Conservation (phyloP, 2,113 vertebrate genomes). For the Leptobrachium ailaonicum region DNA sequence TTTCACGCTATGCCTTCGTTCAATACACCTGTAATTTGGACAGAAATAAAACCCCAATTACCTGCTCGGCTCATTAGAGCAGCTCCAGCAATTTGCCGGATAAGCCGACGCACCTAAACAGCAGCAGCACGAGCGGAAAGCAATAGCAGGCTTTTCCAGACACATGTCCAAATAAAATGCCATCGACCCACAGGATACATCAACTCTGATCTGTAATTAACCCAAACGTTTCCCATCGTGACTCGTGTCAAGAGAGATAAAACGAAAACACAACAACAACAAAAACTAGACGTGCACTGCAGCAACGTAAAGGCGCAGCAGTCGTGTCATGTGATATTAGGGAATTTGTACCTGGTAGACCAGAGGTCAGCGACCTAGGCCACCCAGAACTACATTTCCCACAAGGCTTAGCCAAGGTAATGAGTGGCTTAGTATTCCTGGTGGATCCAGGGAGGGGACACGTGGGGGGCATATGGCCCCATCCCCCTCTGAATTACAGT, state of each 20-base stretch:
- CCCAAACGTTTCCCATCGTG: neutral
- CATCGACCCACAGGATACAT: neutral
- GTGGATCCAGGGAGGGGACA: too few relatives aligned
- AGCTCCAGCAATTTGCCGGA: neutral
- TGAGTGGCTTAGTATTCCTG: too few relatives aligned
- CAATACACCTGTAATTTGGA: slow-evolving; percentile 25
- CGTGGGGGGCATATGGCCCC: too few relatives aligned
- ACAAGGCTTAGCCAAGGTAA: too few relatives aligned
- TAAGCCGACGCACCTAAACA: neutral
- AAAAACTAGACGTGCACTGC: too few relatives aligned
- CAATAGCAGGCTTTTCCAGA: neutral
- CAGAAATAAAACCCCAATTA: slow-evolving; percentile 1
- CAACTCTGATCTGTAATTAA: neutral
- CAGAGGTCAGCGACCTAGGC: too few relatives aligned
- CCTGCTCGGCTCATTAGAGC: slow-evolving; percentile 22
- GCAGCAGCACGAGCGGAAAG: neutral
- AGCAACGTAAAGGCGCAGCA: too few relatives aligned
- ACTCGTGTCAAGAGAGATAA: neutral
- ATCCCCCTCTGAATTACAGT: too few relatives aligned
- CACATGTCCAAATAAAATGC: slow-evolving; percentile 3
- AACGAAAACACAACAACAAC: neutral
- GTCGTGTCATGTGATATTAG: too few relatives aligned
- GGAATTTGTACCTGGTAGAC: too few relatives aligned
- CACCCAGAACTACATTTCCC: too few relatives aligned
- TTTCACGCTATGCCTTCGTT: neutral